Percentiles rank a stretch among this genome's conserved stretches.
Evolutionary conservation across 2,113 vertebrate species (phyloP).

Genomic region (Ceyx cyanopectus): DNA sequence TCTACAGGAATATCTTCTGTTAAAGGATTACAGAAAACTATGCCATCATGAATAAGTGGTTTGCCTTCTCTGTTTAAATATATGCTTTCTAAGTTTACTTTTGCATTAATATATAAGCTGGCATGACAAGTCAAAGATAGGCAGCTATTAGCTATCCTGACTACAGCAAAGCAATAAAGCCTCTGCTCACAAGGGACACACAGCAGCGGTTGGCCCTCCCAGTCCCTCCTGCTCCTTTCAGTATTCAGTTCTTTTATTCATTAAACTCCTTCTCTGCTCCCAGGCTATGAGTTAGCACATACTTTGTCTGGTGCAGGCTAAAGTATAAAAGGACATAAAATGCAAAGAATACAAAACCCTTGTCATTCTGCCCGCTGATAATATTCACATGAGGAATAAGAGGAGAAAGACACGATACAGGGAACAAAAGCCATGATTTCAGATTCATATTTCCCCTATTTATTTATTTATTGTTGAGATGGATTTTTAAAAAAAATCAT

Average conservation of each 20-base stretch:
- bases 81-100: background rate
- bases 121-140: background rate
- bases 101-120: background rate
- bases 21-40: background rate
- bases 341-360: background rate
- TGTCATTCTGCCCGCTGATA: background rate
- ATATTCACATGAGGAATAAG: background rate
- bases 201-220: background rate
- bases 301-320: background rate
- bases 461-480: background rate
- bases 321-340: background rate
- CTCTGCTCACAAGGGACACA: background rate
- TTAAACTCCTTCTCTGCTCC: background rate
- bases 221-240: background rate
- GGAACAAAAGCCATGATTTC: background rate
- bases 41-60: accelerated
- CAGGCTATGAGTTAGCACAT: background rate
- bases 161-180: background rate
- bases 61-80: background rate
- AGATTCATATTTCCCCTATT: background rate
- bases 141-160: background rate
- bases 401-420: background rate
- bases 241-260: background rate
- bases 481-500: background rate
- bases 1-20: background rate